Base-by-base conservation (phyloP, 2,797 vertebrate genomes). In the Sibirionetta formosa region DNA sequence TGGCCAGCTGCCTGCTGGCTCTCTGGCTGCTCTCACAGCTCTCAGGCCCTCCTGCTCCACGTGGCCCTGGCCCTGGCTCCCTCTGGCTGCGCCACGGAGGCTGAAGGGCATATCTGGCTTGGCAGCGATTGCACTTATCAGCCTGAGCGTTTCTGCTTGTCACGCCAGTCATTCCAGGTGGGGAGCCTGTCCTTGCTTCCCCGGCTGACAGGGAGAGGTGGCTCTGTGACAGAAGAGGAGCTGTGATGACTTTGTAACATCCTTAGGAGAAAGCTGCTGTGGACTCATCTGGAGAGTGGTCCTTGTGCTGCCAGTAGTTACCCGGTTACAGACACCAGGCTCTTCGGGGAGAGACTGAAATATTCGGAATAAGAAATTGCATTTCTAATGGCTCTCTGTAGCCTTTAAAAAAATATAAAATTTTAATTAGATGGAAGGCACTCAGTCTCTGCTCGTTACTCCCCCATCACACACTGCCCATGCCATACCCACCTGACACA, bases 1-100 rank as follows among this genome's bases (percentile, higher is more conserved):
- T 66, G 63, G 15, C 31, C 38, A 48, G 20, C 36, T 76, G 73
- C 42, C 60, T 92, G 38, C 18, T 0, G 1, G 20, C 23, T 64
- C 31, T 14, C 20, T 3, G 17, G 14, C 24, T 5, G 23, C 61
- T 53, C 11, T 40, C 26, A 9, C 6, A 20, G 40, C 31, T n/a
- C 5, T 35, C 36, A 50, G 13, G 17, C 13, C 0, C 0, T 63
- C 71, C 36, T 63, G 4, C 19, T 53, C 27, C 19, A 2, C 1
- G 2, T 17, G 33, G 9, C 14, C 5, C 8, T 11, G 14, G 36
- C 20, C 48, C 27, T 9, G 27, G 48, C 35, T 81, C 23, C 31
- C 54, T 69, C 65, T 22, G 26, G 38, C 35, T 27, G 22, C n/a
- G 4, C 38, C 7, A 23, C 0, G 3, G 33, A 53, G 48, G 31